Evolutionary conservation across 1,140 invertebrate genomes (phyloP).

Genomic region (Monomorium pharaonis): DNA sequence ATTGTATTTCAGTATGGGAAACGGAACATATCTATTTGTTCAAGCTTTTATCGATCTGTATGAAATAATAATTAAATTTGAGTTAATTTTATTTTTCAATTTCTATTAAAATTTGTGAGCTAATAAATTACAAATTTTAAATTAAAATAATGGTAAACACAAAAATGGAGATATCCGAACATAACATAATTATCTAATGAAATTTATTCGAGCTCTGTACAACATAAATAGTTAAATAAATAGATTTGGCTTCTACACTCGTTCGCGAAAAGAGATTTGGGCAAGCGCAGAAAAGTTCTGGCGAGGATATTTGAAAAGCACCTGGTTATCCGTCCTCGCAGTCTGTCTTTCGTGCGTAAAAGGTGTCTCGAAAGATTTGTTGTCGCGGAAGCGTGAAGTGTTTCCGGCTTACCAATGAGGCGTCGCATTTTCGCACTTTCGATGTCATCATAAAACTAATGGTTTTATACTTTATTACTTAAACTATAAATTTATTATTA

Average conservation of each 20-base stretch:
- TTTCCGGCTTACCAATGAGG: conserved; percentile 60
- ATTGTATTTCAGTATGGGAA: no score
- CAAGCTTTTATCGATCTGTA: no score
- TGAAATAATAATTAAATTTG: no score
- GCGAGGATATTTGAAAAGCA: conserved; percentile 57
- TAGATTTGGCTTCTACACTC: conserved; percentile 25
- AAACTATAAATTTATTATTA: neutral
- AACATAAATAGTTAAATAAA: conserved; percentile 8
- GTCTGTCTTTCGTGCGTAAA: conserved; percentile 61
- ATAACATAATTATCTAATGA: neutral
- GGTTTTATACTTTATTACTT: neutral
- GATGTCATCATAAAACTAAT: neutral
- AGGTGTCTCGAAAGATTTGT: conserved; percentile 66
- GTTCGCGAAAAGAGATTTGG: neutral
- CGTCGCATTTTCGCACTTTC: conserved; percentile 46
- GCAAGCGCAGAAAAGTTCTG: conserved; percentile 29
- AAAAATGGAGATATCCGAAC: neutral
- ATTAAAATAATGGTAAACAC: neutral
- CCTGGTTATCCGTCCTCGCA: conserved; percentile 57
- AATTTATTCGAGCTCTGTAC: neutral
- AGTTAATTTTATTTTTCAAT: neutral
- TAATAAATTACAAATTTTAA: neutral
- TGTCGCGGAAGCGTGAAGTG: conserved; percentile 61
- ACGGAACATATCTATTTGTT: no score
- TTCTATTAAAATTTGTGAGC: neutral